Evolutionary conservation across 2,113 vertebrate species (phyloP), one percentile per base, ranked within the genome.

Genomic region (Corapipo altera): DNA sequence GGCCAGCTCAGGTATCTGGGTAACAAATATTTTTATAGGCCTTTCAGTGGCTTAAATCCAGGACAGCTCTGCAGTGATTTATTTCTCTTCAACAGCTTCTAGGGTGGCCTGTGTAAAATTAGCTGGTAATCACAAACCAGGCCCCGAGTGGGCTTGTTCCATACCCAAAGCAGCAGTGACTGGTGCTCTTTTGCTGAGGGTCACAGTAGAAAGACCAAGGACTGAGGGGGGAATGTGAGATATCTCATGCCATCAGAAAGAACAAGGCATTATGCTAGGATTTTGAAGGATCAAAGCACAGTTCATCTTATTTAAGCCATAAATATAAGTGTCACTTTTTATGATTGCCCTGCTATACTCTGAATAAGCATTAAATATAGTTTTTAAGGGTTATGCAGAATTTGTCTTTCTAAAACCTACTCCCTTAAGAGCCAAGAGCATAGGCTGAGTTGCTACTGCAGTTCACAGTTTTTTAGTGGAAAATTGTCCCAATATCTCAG

Each of bases 1-100:
- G 51, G 59, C 61, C 30, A 81, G 74, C 71, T 95, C 87, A 95
- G 91, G 77, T 92, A 89, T 89, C 62, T 82, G 77, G 35, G 61
- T 87, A 94, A 69, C 49, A 89, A 94, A 82, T 92, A 95, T 89
- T 96, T 95, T 94, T 46, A 92, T 33, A 85, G 85, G 75, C 26
- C 59, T 93, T 94, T 85, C 51, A 73, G 52, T 55, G 81, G 77
- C 93, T 96, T 66, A 82, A 62, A 79, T 88, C 81, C 89, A 91
- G 57, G 52, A 85, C 41, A 88, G 74, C 80, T 87, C 91, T 87
- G 58, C 26, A 65, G 54, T 82, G 86, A 95, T 89, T 94, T 82
- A 95, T 93, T 93, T 89, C 66, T 74, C 55, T 46, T 88, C 78
- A 74, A 58, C 82, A 85, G 78, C 88, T 82, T 84, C 90, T 96